A percentile compares a stretch with the other conserved stretches of the same genome.
phyloP scores from a whole-genome alignment of 1,140 invertebrate species.

The Augochlora pura region DNA sequence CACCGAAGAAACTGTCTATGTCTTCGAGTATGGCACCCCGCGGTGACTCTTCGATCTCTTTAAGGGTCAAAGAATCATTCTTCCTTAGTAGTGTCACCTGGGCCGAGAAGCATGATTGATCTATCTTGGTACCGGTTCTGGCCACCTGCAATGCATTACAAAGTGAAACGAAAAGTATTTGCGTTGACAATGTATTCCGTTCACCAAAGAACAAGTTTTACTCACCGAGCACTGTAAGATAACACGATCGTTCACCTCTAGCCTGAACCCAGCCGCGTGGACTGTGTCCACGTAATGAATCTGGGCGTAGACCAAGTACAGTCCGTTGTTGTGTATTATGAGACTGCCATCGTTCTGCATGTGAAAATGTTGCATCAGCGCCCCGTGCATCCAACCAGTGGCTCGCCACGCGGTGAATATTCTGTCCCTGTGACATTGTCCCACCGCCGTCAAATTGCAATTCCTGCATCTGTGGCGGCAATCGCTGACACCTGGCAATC shows the following conservation, averaged over 20 bases:
- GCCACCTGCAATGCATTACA: not conserved
- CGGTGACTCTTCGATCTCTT: slow-evolving; percentile 85
- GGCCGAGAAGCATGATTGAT: slow-evolving; percentile 86
- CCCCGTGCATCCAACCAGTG: slow-evolving; percentile 77
- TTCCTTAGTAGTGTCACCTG: slow-evolving; percentile 83
- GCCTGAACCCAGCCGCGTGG: slow-evolving; percentile 83
- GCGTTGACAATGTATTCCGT: not conserved
- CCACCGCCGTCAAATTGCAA: not conserved
- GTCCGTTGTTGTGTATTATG: slow-evolving; percentile 81
- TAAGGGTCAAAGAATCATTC: slow-evolving; percentile 84
- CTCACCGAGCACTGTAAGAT: slow-evolving; percentile 82
- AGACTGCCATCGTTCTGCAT: slow-evolving; percentile 77
- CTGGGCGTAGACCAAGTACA: slow-evolving; percentile 86
- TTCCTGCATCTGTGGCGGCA: not conserved
- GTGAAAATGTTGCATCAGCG: slow-evolving; percentile 74
- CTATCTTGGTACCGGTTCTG: not conserved
- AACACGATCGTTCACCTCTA: slow-evolving; percentile 80
- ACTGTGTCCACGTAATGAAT: slow-evolving; percentile 85
- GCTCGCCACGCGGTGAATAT: slow-evolving; percentile 80
- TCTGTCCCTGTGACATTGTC: slow-evolving; percentile 72
- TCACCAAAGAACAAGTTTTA: not conserved
- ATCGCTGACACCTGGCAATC: slow-evolving; percentile 42
- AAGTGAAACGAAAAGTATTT: no score
- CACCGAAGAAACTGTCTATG: slow-evolving; percentile 89
- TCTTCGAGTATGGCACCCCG: slow-evolving; percentile 86